Evolutionary conservation across 1,140 invertebrate genomes (phyloP).

Genomic region (Oryctes rhinoceros): DNA sequence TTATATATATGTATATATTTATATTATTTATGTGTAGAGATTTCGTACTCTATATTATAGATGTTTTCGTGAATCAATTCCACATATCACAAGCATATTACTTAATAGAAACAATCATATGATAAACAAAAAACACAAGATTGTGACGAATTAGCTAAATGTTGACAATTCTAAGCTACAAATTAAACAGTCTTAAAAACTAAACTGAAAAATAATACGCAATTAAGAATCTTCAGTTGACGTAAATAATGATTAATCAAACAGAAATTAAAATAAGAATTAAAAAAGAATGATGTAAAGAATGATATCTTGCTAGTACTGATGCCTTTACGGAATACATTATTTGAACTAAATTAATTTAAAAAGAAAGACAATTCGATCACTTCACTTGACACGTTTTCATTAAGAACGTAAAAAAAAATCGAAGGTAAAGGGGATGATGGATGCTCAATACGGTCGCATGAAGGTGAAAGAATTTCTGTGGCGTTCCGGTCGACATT

Average conservation of each 20-base stretch:
- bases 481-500: neutral
- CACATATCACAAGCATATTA: conserved; percentile 55
- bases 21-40: conserved; percentile 46
- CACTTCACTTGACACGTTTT: conserved; percentile 24
- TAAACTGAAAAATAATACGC: conserved; percentile 35
- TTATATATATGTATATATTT: conserved; percentile 40
- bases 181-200: conserved; percentile 39
- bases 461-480: neutral
- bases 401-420: conserved; percentile 11
- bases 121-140: neutral
- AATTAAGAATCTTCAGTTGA: neutral
- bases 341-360: conserved; percentile 15
- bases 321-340: conserved; percentile 26
- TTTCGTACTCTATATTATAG: conserved; percentile 46
- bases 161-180: conserved; percentile 10
- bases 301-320: conserved; percentile 36
- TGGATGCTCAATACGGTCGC: neutral
- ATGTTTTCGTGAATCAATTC: conserved; percentile 50
- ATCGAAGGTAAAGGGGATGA: conserved; percentile 11
- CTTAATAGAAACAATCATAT: neutral
- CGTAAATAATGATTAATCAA: neutral
- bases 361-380: neutral
- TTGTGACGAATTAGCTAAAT: neutral
- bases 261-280: conserved; percentile 2
- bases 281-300: neutral